A percentile compares a stretch with the other conserved stretches of the same genome.
Conservation (phyloP, 2,888 invertebrate genomes). For the Monopis laevigella region DNA sequence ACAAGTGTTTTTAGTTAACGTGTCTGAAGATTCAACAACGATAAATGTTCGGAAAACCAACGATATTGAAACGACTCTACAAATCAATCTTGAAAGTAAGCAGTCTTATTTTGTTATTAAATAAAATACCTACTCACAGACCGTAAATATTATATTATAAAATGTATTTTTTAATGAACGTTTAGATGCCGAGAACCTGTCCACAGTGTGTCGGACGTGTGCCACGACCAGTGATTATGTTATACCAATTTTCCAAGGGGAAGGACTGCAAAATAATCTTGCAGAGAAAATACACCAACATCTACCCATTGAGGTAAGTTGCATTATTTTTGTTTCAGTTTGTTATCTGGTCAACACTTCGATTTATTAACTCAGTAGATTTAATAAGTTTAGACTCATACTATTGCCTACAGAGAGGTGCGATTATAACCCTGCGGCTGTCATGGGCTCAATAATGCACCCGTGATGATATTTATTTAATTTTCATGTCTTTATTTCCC, state of each 20-base stretch:
- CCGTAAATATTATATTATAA: too few species aligned
- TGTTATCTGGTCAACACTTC: too few species aligned
- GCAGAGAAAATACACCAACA: conserved; percentile 70
- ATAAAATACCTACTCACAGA: too few species aligned
- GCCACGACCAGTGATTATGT: conserved; percentile 58
- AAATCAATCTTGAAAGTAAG: conserved; percentile 31
- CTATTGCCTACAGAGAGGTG: too few species aligned
- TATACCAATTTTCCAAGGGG: conserved; percentile 70
- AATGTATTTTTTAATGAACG: too few species aligned
- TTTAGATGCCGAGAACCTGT: conserved; percentile 23
- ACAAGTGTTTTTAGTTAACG: conserved; percentile 29
- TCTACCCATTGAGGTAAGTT: conserved; percentile 68
- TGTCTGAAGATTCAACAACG: conserved; percentile 20
- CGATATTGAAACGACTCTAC: conserved; percentile 16
- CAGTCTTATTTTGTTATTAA: conserved; percentile 9
- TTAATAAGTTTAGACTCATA: too few species aligned
- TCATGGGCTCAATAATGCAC: too few species aligned
- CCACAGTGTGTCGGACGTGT: conserved; percentile 63
- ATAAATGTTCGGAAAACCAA: conserved; percentile 18
- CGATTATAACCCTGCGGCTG: too few species aligned
- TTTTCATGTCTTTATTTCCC: too few species aligned
- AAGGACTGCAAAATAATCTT: conserved; percentile 68
- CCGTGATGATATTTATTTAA: too few species aligned
- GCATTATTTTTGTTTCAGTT: too few species aligned
- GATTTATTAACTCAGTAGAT: too few species aligned